These are phyloP conservation scores for Heteromyza rotundicornis DNA, from an alignment of 2,888 invertebrate species.

Conservation along the genomic window DNA sequence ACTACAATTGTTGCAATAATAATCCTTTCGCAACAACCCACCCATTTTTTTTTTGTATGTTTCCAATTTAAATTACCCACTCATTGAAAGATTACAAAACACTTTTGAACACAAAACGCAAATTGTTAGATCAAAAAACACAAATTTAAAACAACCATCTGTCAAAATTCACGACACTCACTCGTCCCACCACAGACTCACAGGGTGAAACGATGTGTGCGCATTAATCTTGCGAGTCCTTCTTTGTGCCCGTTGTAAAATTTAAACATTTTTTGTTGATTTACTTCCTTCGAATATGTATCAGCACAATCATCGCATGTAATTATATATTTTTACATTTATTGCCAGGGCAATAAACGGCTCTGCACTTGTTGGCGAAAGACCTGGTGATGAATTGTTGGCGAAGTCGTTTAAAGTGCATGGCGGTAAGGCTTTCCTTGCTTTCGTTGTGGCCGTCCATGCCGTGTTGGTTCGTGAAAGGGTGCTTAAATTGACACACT, in stretches of 20 bases:
- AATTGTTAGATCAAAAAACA: conserved; percentile 57
- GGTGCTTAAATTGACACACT: conserved; percentile 45
- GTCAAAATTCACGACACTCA: conserved; percentile 56
- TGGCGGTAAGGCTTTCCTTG: conserved; percentile 11
- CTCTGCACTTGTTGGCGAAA: conserved; percentile 45
- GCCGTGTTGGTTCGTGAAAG: conserved; percentile 31
- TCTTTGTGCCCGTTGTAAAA: conserved; percentile 19
- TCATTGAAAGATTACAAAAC: conserved; percentile 49
- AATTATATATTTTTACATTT: conserved; percentile 31
- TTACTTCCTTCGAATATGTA: conserved; percentile 15
- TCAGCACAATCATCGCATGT: conserved; percentile 17
- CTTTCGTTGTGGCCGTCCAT: conserved; percentile 29
- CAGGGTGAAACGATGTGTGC: background rate
- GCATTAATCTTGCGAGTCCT: conserved; percentile 18
- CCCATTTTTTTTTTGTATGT: conserved; percentile 30
- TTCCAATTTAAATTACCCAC: conserved; percentile 48
- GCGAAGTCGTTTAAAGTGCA: conserved; percentile 24
- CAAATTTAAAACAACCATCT: conserved; percentile 57
- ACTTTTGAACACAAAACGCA: conserved; percentile 42
- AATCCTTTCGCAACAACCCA: conserved; percentile 27
- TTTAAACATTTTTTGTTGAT: conserved; percentile 29
- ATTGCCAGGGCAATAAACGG: conserved; percentile 31
- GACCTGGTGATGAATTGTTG: conserved; percentile 41
- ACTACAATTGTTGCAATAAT: conserved; percentile 33
- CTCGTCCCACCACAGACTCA: too few relatives aligned